A percentile compares a stretch with the other conserved stretches of the same genome.
phyloP scores from a whole-genome alignment of 2,113 vertebrate species.

The Ageneiosus marmoratus region DNA sequence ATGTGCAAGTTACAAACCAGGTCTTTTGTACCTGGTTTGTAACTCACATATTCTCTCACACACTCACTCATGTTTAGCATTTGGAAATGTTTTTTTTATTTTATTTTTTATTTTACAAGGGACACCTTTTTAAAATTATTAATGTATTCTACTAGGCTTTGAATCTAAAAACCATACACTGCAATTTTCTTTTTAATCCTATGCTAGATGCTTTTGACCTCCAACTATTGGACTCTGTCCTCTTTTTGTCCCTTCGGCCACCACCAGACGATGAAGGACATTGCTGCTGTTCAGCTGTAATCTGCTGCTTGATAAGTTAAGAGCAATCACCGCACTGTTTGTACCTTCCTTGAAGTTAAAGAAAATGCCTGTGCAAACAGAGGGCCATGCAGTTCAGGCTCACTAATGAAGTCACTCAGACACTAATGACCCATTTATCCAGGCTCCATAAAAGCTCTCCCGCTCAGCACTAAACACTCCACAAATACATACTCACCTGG shows the following conservation, averaged over 20 bases:
- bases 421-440: slow-evolving; percentile 48
- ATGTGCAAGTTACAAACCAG: too few relatives aligned
- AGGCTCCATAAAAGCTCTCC: slow-evolving; percentile 47
- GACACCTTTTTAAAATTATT: too few relatives aligned
- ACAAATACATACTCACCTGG: slow-evolving; percentile 42
- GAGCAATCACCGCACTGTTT: slow-evolving; percentile 21
- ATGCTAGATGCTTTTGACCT: not conserved
- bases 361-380: not conserved
- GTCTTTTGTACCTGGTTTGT: too few relatives aligned
- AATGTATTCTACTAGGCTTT: too few relatives aligned
- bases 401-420: slow-evolving; percentile 49
- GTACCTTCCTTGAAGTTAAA: slow-evolving; percentile 24
- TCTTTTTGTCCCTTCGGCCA: not conserved
- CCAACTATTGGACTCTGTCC: not conserved
- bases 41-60: too few relatives aligned
- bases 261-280: not conserved
- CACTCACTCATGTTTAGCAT: too few relatives aligned
- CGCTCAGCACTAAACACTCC: slow-evolving; percentile 31
- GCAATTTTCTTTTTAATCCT: not conserved
- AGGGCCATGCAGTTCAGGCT: slow-evolving; percentile 23
- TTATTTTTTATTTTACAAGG: too few relatives aligned
- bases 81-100: too few relatives aligned
- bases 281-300: slow-evolving; percentile 14
- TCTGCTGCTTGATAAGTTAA: slow-evolving; percentile 33
- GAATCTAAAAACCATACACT: not conserved